These are phyloP conservation scores for Montifringilla adamsi DNA, from an alignment of 2,113 vertebrate species.

Conservation along the genomic window DNA sequence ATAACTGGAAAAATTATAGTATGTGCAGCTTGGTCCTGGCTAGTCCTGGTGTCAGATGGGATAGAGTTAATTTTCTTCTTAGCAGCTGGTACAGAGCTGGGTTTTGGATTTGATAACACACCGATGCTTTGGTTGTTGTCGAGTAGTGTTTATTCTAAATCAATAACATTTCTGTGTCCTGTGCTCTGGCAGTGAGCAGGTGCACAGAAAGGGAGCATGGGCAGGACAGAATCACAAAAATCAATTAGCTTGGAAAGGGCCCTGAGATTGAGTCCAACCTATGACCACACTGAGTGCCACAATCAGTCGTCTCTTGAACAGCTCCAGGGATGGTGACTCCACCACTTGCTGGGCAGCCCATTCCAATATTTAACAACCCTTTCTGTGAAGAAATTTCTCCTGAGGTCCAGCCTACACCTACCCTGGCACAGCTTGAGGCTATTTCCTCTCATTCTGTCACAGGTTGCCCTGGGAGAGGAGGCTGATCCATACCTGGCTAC, in stretches of 20 bases:
- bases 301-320: background rate
- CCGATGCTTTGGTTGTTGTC: background rate
- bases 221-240: background rate
- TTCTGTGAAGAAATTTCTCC: background rate
- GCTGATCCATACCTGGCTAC: background rate
- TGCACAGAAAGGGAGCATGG: background rate
- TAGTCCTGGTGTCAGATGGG: background rate
- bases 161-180: too few relatives aligned
- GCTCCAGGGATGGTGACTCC: background rate
- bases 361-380: background rate
- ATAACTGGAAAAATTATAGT: background rate
- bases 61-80: background rate
- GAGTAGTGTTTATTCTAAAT: background rate
- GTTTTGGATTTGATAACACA: background rate
- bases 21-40: background rate
- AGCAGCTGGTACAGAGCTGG: background rate
- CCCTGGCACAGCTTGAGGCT: background rate
- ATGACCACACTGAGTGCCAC: background rate
- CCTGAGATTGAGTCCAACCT: background rate
- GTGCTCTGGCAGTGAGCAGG: background rate
- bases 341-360: background rate
- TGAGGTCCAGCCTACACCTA: background rate
- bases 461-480: background rate
- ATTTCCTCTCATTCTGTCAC: background rate
- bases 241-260: background rate